phyloP scores from a whole-genome alignment of 2,113 vertebrate genomes.

The Echinops telfairi region DNA sequence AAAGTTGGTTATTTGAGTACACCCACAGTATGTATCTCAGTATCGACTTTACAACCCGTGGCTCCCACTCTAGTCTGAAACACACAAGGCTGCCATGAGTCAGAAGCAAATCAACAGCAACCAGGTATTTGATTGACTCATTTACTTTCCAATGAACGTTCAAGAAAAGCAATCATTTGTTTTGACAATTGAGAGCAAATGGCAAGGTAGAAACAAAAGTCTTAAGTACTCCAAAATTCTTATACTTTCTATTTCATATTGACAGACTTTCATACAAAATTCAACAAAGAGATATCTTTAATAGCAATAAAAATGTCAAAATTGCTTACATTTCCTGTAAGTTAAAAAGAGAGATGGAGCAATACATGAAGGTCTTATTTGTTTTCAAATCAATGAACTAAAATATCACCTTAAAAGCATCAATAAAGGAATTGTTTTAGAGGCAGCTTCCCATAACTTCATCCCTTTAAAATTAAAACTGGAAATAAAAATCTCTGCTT shows the following conservation, averaged over 20 bases:
- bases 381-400: neutral
- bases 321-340: constrained; percentile 46
- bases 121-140: neutral
- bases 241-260: no score
- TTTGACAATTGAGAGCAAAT: constrained; percentile 33
- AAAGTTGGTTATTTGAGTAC: neutral
- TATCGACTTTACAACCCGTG: neutral
- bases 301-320: neutral
- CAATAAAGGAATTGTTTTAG: neutral
- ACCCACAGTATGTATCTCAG: neutral
- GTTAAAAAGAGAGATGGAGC: neutral
- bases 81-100: neutral
- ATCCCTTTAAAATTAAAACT: constrained; percentile 1
- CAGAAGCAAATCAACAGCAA: neutral
- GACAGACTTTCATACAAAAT: no score
- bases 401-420: neutral
- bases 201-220: neutral
- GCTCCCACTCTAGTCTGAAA: neutral
- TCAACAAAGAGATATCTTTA: constrained; percentile 25
- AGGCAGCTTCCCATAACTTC: neutral
- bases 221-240: no score
- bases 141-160: constrained; percentile 14
- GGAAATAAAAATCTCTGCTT: constrained; percentile 18
- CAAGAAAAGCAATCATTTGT: neutral
- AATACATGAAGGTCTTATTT: neutral